These are phyloP conservation scores for Schizopygopsis malacanthus DNA, from an alignment of 2,797 vertebrate species.

Conservation along the genomic window DNA sequence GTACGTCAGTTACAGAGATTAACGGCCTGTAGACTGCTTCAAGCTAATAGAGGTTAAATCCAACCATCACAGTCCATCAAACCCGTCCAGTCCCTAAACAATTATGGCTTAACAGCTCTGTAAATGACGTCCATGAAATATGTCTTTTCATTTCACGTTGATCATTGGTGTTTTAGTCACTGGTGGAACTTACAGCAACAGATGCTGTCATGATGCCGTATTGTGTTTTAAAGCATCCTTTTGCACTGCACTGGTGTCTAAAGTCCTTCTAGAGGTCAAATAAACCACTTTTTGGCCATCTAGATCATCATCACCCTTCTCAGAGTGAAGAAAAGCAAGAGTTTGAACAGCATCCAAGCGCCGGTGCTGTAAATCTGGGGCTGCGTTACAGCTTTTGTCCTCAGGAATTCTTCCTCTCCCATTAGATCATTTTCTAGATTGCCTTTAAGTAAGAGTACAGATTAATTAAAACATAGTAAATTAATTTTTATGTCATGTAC, in stretches of 20 bases:
- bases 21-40: constrained; percentile 71
- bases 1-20: constrained; percentile 68
- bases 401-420: constrained; percentile 62
- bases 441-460: constrained; percentile 80
- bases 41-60: constrained; percentile 69
- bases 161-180: neutral
- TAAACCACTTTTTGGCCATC: neutral
- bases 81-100: constrained; percentile 70
- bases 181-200: neutral
- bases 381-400: constrained; percentile 63
- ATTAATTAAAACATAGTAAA: constrained; percentile 83
- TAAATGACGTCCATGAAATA: constrained; percentile 20
- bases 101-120: constrained; percentile 33
- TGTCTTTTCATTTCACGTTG: neutral
- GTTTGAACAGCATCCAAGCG: constrained; percentile 8
- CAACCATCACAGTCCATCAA: constrained; percentile 66
- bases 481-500: constrained; percentile 78
- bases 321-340: neutral
- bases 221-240: neutral
- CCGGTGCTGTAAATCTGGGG: constrained; percentile 44
- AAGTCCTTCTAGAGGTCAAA: neutral
- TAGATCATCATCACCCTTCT: neutral
- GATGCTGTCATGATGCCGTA: too few relatives aligned
- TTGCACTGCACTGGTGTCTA: neutral
- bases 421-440: constrained; percentile 81